Base-by-base conservation (phyloP, 30 jellyfish, hydroid and myxozoan species). In the Turritopsis rubra region DNA sequence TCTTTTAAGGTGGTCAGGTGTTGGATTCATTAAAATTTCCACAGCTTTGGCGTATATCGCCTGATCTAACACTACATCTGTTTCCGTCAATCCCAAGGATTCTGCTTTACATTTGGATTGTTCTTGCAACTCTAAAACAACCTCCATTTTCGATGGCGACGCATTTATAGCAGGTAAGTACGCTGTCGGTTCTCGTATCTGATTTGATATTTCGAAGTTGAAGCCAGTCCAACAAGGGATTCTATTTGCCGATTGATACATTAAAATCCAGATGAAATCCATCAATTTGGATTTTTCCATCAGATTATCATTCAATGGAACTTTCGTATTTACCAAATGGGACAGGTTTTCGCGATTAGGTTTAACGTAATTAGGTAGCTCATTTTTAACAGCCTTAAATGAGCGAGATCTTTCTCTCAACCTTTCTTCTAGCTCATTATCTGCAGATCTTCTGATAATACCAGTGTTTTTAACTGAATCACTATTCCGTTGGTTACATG, bases 1-100 rank as follows among this genome's bases (percentile, higher is more conserved):
- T 1, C 72, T 85, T 84, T 85, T 76, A 77, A 76, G 66, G 65
- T 13, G 83, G 24, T 28, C 83, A 71, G 65, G 71, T 30, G 26
- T 71, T 65, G 83, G 92, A 83, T 72, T 75, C 79, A 75, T 73
- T 52, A 86, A 82, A 53, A 86, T 41, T 82, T 86, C 95, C 19
- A 86, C 86, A 13, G 95, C 95, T 71, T 86, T 86, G 1, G 95
- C 89, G 53, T 54, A 86, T 71, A 79, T 86, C 13, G 89, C 90
- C 20, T 23, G 89, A 81, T 86, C 95, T 18, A 86, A 29, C 54
- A 86, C 95, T 25, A 80, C 86, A 54, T 86, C 95, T 22, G 95
- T 80, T 72, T 71, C 86, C 3, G 21, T 1, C 76, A 86, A 68
- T 0, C 89, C 95, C 26, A 86, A 85, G 52, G 79, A 30, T 81